Evolutionary conservation across 1,140 invertebrate species (phyloP), one percentile per base, ranked within the genome.

Genomic region (Eufriesea mexicana): DNA sequence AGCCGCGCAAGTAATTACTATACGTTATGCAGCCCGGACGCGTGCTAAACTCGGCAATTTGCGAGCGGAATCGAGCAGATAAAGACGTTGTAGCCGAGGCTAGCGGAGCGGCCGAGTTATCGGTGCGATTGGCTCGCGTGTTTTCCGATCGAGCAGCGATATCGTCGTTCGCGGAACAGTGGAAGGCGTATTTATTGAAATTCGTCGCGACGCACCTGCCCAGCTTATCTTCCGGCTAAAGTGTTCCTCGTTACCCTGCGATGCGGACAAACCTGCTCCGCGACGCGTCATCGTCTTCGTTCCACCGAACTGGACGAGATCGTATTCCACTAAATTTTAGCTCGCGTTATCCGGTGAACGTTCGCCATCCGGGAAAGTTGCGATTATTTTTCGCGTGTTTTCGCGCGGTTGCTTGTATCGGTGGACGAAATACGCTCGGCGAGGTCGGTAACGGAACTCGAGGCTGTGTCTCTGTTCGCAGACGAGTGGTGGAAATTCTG

Each of bases 1-100:
- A 76, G 54, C 20, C n/a, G 4, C 25, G 20, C 45, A 28, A 45
- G 72, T 75, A 81, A 81, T 81, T 81, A 76, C 51, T 75, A 76
- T 81, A 81, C 51, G 72, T 75, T 81, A 81, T 76, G 64, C 61
- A 16, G 42, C 9, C 25, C 51, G 35, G 51, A 42, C 79, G 79
- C 75, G 79, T 67, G 72, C 72, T 82, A 82, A 82, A 82, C 62
- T 59, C 45, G 73, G 35, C 62, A 76, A 76, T 82, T 82, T 82
- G 79, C 79, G 73, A 82, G 79, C 62, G 54, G 59, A 76, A 76
- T 82, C 79, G 62, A 35, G 0, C 54, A 12, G 62, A 57, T 67
- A 75, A 82, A 67, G 62, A 67, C 20, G 72, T 76, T 76, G 59
- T 25, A 67, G 9, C 7, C 14, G 23, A 0, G 42, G 0, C n/a